phyloP scores from a whole-genome alignment of 1,140 invertebrate genomes.

The Drosophila kepulauana region DNA sequence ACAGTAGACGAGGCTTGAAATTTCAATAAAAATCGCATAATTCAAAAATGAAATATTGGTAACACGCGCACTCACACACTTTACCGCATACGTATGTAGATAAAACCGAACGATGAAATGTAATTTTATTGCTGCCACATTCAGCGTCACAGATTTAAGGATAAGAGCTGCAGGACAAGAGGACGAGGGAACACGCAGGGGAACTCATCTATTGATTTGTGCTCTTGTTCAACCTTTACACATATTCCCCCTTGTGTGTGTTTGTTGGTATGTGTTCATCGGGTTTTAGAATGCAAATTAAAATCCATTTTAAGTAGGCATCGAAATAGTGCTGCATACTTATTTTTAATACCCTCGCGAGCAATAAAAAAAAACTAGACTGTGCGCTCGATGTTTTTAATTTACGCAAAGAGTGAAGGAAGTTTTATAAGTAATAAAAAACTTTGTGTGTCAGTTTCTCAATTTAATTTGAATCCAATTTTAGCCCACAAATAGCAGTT shows the following conservation, averaged over 20 bases:
- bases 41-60: conserved; percentile 79
- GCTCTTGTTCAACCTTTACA: conserved; percentile 1
- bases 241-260: neutral
- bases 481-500: neutral
- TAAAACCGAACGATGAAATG: conserved; percentile 52
- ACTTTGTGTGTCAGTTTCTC: neutral
- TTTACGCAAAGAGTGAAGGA: neutral
- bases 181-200: neutral
- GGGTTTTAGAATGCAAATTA: neutral
- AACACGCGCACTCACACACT: conserved; percentile 30
- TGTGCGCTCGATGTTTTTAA: neutral
- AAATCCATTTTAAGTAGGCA: conserved; percentile 2
- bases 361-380: neutral
- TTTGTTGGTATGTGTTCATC: neutral
- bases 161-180: conserved; percentile 11
- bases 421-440: too few species aligned
- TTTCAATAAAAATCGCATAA: conserved; percentile 80
- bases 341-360: neutral
- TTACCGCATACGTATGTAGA: conserved; percentile 5
- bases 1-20: conserved; percentile 68
- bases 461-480: neutral
- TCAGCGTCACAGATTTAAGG: conserved; percentile 36
- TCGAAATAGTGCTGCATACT: neutral
- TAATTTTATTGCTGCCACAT: conserved; percentile 66
- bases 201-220: conserved; percentile 62